These are phyloP conservation scores for Petrophora chlorosata DNA, from an alignment of 2,888 invertebrate genomes.

Conservation along the genomic window DNA sequence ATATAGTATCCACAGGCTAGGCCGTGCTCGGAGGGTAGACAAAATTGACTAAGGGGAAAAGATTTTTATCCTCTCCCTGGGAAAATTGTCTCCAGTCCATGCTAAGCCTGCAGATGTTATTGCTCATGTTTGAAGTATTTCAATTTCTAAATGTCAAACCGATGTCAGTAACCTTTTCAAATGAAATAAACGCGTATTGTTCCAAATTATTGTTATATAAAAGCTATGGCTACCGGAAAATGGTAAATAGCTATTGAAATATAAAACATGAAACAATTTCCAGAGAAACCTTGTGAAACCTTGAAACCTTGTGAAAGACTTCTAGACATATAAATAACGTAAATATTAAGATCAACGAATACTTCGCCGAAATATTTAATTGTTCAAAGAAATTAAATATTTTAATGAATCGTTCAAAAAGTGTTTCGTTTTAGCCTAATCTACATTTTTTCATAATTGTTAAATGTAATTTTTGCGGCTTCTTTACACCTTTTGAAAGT, in stretches of 20 bases:
- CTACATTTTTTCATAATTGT: conserved; percentile 16
- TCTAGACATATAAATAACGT: no score
- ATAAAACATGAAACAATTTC: conserved; percentile 20
- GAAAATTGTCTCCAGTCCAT: no score
- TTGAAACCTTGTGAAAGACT: no score
- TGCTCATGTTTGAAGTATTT: no score
- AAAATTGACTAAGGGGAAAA: no score
- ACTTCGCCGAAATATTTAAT: conserved; percentile 31
- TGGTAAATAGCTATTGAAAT: conserved; percentile 21
- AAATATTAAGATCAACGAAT: conserved; percentile 13
- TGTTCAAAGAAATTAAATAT: conserved; percentile 30
- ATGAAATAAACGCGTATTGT: conserved; percentile 14
- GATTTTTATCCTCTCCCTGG: no score
- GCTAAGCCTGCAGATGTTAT: no score
- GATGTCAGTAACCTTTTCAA: conserved; percentile 10
- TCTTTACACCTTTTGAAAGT: conserved; percentile 3
- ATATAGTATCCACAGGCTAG: no score
- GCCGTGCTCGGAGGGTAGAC: no score
- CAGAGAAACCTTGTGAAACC: no score
- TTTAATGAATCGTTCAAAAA: conserved; percentile 17
- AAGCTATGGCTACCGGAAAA: conserved; percentile 18
- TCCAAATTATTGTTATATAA: conserved; percentile 18
- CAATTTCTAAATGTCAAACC: neutral
- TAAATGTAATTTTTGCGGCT: conserved; percentile 1
- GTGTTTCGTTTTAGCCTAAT: conserved; percentile 9